Evolutionary conservation across 2,888 invertebrate species (phyloP), one percentile per base, ranked within the genome.

Genomic region (Tupiocoris notatus): DNA sequence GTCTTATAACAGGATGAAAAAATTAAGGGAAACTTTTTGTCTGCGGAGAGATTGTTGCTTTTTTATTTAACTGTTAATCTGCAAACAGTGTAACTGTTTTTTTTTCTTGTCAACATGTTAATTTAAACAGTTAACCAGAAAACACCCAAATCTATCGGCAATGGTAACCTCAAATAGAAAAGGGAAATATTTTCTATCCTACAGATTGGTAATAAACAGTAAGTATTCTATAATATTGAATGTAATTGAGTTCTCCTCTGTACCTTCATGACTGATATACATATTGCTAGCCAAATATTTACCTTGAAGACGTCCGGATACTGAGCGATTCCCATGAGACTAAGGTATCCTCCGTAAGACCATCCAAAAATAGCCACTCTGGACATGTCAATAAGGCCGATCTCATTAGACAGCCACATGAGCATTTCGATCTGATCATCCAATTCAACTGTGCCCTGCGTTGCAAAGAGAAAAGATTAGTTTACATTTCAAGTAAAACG

Each of bases 331-430:
- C 94, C 97, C 89, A 98, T 94, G 24, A 99, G 88, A 78, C 97
- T 95, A 56, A 99, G 88, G 86, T 98, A 99, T 24, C 98, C 99
- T 87, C 98, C 99, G 83, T 99, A 99, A 61, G 98, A 98, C 98
- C 98, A 99, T 0, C 99, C 99, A 83, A 96, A 96, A 81, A 99
- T 94, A 0, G 95, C 98, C 16, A 99, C 91, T 64, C 98, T 87
- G 80, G 89, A 89, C 87, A 96, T 88, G 83, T 99, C 99, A 79
- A 99, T 94, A 81, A 92, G 95, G 61, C 92, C 92, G 1, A 93
- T 88, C 79, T 90, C 90, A 79, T 93, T 91, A 0, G 95, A 91
- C 76, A 98, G 85, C 89, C 92, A 93, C 80, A 91, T 89, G 66
- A 99, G 84, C 0, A 97, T 96, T 86, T 98, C 96, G 1, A 96